These are phyloP conservation scores for Lasioglossum villosulum DNA, from an alignment of 2,888 invertebrate species.

Conservation along the genomic window DNA sequence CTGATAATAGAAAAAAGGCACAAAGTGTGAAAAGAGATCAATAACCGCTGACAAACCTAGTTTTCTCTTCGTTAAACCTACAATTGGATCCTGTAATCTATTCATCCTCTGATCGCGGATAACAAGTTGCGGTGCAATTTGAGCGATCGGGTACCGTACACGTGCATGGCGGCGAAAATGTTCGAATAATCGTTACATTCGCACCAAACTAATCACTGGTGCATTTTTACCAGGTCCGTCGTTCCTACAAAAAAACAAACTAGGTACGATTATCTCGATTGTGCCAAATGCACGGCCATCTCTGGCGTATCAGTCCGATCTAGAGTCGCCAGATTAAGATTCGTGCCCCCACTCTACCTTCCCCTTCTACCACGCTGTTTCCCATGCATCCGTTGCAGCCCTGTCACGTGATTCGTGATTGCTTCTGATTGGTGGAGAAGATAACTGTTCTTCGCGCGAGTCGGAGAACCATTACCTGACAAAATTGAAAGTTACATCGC, in stretches of 20 bases:
- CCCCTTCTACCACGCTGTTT: too few species aligned
- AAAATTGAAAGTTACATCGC: too few species aligned
- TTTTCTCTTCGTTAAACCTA: neutral
- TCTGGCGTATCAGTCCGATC: too few species aligned
- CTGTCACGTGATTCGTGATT: too few species aligned
- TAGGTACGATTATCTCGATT: neutral
- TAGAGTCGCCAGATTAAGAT: too few species aligned
- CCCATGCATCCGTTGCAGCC: too few species aligned
- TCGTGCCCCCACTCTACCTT: too few species aligned
- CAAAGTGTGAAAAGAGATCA: neutral
- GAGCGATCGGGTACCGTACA: neutral
- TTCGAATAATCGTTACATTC: neutral
- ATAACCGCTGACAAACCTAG: neutral
- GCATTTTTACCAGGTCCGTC: too few species aligned
- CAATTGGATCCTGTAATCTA: neutral
- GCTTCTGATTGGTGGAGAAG: too few species aligned
- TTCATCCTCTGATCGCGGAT: neutral
- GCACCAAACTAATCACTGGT: neutral
- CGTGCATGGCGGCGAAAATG: neutral
- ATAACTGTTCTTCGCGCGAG: too few species aligned
- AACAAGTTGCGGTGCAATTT: neutral
- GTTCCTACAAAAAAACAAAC: neutral
- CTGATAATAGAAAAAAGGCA: constrained; percentile 19
- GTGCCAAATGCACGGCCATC: too few species aligned
- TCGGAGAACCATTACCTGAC: too few species aligned